These are phyloP conservation scores for Hyposoter didymator DNA, from an alignment of 2,888 invertebrate species.

Conservation along the genomic window DNA sequence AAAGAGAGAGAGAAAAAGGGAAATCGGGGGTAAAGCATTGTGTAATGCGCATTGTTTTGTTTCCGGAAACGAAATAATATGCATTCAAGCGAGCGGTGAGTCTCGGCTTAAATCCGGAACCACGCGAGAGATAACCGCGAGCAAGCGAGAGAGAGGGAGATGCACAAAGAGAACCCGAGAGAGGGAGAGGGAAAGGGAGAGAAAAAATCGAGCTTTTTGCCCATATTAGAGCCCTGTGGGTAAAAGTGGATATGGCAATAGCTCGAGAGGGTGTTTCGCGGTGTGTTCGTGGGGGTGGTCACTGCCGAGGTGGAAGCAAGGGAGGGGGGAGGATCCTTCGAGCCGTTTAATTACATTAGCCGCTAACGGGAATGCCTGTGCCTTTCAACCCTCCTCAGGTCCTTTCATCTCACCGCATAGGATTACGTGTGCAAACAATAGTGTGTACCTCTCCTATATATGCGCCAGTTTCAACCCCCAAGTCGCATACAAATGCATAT, in stretches of 20 bases:
- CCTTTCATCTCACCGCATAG: constrained; percentile 74
- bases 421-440: constrained; percentile 68
- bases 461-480: constrained; percentile 39
- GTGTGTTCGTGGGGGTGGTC: constrained; percentile 62
- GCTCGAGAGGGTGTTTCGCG: constrained; percentile 65
- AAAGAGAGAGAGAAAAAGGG: constrained; percentile 23
- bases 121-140: constrained; percentile 51
- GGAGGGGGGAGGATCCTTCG: constrained; percentile 67
- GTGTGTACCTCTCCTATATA: constrained; percentile 59
- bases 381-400: constrained; percentile 70
- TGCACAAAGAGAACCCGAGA: neutral
- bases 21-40: constrained; percentile 21
- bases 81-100: constrained; percentile 51
- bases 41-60: constrained; percentile 51
- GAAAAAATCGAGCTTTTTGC: constrained; percentile 66
- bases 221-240: constrained; percentile 68
- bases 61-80: constrained; percentile 60
- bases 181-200: constrained; percentile 29
- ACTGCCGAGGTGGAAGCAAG: constrained; percentile 19
- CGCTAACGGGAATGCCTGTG: constrained; percentile 70
- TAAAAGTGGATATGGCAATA: constrained; percentile 66
- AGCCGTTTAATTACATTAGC: constrained; percentile 79
- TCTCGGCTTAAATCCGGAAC: constrained; percentile 39
- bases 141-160: constrained; percentile 37
- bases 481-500: neutral